Evolutionary conservation across 2,113 vertebrate species (phyloP).

Genomic region (Panthera uncia): DNA sequence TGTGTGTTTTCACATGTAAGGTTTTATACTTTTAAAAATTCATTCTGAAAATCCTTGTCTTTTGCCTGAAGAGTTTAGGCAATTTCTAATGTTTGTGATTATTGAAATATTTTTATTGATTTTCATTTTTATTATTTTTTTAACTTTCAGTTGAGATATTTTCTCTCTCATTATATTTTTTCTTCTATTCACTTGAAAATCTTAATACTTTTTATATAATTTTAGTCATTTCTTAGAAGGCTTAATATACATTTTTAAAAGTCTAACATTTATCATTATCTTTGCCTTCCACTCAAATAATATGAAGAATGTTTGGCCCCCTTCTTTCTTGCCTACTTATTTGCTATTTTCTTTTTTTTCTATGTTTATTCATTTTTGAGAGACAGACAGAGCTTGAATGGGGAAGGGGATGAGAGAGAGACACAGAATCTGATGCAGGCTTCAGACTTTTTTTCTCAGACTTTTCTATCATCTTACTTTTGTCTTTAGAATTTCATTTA

Average conservation of each 20-base stretch:
- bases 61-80: background rate
- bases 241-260: background rate
- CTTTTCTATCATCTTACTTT: background rate
- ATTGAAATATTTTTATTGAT: background rate
- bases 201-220: background rate
- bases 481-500: background rate
- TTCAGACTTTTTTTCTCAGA: background rate
- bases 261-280: background rate
- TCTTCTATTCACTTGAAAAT: background rate
- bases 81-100: background rate
- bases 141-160: background rate
- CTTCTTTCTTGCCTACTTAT: background rate
- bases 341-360: background rate
- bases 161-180: background rate
- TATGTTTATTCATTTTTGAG: no score
- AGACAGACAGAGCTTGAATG: no score
- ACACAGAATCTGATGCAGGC: no score
- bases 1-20: background rate
- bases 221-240: background rate
- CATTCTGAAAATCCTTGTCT: background rate
- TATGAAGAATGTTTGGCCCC: background rate
- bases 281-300: background rate
- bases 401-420: no score
- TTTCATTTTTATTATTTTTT: background rate
- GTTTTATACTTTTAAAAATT: background rate